Evolutionary conservation across 2,113 vertebrate species (phyloP).

Genomic region (Ctenodactylus gundi): DNA sequence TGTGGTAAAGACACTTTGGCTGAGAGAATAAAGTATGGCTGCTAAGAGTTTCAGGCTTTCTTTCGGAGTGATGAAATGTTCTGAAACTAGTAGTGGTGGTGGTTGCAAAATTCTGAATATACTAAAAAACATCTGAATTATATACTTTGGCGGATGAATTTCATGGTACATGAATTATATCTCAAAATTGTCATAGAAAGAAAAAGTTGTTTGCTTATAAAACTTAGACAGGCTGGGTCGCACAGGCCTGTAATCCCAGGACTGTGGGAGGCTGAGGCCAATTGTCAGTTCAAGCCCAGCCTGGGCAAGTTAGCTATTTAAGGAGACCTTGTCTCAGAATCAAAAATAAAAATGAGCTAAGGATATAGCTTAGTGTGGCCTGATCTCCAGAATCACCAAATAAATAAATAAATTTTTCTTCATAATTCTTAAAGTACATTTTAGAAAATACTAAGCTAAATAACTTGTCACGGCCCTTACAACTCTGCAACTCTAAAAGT

Average conservation of each 20-base stretch:
- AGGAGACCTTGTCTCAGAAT: too few relatives aligned
- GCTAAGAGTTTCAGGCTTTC: background rate
- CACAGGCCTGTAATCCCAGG: too few relatives aligned
- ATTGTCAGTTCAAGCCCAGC: too few relatives aligned
- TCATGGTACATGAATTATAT: background rate
- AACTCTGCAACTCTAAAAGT: background rate
- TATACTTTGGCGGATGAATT: constrained; percentile 16
- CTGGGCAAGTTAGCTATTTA: too few relatives aligned
- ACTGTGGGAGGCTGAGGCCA: too few relatives aligned
- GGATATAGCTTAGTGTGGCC: too few relatives aligned
- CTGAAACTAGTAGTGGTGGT: background rate
- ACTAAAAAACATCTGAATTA: constrained; percentile 44
- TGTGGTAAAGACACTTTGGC: constrained; percentile 26
- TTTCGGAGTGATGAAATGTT: constrained; percentile 28
- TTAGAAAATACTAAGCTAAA: background rate
- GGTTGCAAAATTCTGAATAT: background rate
- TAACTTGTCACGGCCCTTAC: constrained; percentile 10
- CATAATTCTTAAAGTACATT: background rate
- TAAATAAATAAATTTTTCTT: too few relatives aligned
- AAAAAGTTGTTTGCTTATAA: background rate
- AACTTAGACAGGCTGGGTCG: too few relatives aligned
- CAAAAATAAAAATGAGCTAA: too few relatives aligned
- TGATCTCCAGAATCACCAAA: too few relatives aligned
- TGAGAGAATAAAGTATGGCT: background rate
- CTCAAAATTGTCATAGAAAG: constrained; percentile 36